Evolutionary conservation across 2,113 vertebrate species (phyloP).

Genomic region (Ailuropoda melanoleuca): DNA sequence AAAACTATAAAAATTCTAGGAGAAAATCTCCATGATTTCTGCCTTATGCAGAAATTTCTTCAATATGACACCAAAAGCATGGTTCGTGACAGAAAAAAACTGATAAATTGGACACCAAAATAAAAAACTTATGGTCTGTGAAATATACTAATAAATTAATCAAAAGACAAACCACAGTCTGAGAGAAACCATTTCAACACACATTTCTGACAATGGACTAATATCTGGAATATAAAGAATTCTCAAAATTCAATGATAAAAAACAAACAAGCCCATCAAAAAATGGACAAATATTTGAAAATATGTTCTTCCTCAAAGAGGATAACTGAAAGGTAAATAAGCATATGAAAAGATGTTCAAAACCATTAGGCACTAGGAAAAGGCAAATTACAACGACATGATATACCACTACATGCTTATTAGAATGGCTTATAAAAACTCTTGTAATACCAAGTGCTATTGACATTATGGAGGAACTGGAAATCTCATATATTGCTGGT

Average conservation of each 20-base stretch:
- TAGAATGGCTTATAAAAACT: background rate
- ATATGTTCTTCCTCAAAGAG: background rate
- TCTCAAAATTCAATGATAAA: slow-evolving; percentile 1
- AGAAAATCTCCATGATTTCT: background rate
- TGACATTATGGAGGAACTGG: background rate
- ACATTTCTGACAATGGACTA: background rate
- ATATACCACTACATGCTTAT: background rate
- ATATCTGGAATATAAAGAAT: background rate
- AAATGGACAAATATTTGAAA: background rate
- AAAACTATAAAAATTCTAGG: background rate
- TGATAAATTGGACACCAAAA: background rate
- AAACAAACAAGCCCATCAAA: background rate
- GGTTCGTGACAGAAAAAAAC: background rate
- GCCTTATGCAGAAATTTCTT: background rate
- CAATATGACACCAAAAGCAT: background rate
- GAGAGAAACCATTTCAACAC: background rate
- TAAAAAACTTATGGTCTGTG: background rate
- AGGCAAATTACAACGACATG: background rate
- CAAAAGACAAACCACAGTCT: background rate
- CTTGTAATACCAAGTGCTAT: background rate
- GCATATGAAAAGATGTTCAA: background rate
- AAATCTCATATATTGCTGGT: background rate
- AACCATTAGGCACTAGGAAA: background rate
- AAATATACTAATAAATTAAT: background rate
- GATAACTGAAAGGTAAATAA: background rate